Evolutionary conservation across 2,113 vertebrate genomes (phyloP), one percentile per base, ranked within the genome.

Genomic region (Anhinga rufa): DNA sequence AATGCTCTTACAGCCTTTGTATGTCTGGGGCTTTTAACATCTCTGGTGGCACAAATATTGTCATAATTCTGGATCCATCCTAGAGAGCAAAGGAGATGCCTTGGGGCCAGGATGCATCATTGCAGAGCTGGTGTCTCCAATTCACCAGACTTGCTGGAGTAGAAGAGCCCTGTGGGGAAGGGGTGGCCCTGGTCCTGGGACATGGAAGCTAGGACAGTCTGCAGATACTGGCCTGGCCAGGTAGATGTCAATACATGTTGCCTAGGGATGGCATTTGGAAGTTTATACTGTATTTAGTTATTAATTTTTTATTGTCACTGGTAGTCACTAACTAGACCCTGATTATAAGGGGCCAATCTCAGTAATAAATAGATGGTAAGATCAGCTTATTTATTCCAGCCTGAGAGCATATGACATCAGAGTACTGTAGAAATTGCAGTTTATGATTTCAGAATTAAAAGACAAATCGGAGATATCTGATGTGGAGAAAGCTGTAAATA

Each of bases 191-290:
- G 6, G n/a, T 21, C 10, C 13, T 58, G 76, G 58, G 54, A 10
- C 31, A 22, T 1, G 9, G 58, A 14, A 60, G 24, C 34, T 25
- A 13, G 51, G 64, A n/a, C 3, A 17, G 16, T 22, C 51, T 72
- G 36, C 17, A 28, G 57, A 9, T 65, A 69, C n/a, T 74, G 54
- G 5, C 7, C 6, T 82, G 51, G 25, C 38, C 42, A 54, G 21
- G 46, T 1, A 12, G 20, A 20, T 6, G 6, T 9, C 31, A 12
- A 8, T 4, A 5, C 1, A 0, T 12, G 21, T 51, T 79, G 55
- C 26, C 36, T 34, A 54, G 57, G 72, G 25, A 16, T 49, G 40
- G 55, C 44, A 5, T 55, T n/a, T 60, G 64, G 24, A 57, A 48
- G 11, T 46, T 92, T 57, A 29, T 14, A 2, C 26, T 12, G 12